phyloP scores from a whole-genome alignment of 2,888 invertebrate genomes.

The Gonocerus acuteangulatus region DNA sequence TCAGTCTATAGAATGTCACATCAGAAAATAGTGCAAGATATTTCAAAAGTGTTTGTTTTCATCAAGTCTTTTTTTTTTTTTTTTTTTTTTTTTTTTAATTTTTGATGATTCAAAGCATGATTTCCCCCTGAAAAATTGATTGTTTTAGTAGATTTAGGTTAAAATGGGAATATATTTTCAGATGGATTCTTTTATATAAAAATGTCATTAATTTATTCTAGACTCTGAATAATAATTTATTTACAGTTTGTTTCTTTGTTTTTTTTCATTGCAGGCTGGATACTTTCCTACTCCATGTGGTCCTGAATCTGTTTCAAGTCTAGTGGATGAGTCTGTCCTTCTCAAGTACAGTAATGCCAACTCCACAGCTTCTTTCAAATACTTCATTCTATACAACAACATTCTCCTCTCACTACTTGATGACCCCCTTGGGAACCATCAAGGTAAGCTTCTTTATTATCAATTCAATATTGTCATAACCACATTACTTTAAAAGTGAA shows the following conservation, averaged over 20 bases:
- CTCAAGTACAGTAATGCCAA: constrained; percentile 64
- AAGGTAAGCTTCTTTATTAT: constrained; percentile 43
- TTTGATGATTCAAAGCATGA: too few species aligned
- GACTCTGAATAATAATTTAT: background rate
- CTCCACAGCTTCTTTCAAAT: constrained; percentile 47
- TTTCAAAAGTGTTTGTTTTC: too few species aligned
- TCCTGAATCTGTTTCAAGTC: constrained; percentile 73
- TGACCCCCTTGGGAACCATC: constrained; percentile 82
- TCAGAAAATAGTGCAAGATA: too few species aligned
- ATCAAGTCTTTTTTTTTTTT: too few species aligned
- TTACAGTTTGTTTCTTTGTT: background rate
- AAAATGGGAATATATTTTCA: background rate
- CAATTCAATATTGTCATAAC: too few species aligned
- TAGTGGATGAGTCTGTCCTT: constrained; percentile 79
- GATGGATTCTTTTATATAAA: background rate
- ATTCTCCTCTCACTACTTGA: constrained; percentile 83
- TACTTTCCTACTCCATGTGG: constrained; percentile 79
- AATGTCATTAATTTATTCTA: background rate
- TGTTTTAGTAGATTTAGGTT: too few species aligned
- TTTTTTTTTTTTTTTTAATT: too few species aligned
- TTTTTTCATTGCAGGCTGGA: constrained; percentile 52
- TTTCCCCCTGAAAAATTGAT: too few species aligned
- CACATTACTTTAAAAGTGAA: too few species aligned
- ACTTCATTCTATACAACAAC: constrained; percentile 85
- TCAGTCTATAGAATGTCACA: too few species aligned